Evolutionary conservation across 2,113 vertebrate species (phyloP), one percentile per base, ranked within the genome.

Genomic region (Heliornis fulica): DNA sequence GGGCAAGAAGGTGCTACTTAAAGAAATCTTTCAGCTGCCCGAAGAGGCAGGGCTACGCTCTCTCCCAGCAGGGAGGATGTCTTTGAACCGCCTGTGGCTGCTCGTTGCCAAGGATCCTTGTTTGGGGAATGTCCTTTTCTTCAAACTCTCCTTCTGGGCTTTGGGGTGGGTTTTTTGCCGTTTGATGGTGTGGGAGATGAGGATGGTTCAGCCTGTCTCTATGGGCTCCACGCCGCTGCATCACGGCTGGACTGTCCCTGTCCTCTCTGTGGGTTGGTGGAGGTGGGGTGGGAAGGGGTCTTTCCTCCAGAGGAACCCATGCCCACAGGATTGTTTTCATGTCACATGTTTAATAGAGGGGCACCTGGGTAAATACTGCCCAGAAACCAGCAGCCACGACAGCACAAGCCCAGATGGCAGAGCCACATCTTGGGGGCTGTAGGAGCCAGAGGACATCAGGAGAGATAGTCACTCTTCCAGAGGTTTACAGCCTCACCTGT

Each of bases 1-100:
- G 10, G 95, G 84, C 32, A 3, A 84, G 79, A 95, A 82, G 94
- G 97, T 97, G 96, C 96, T 97, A 96, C 77, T 79, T 25, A 31
- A 41, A 71, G 94, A 91, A 45, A 26, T 54, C 59, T 72, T 71
- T 15, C 14, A 45, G 92, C 61, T 38, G 87, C 66, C 85, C 38
- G 5, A 23, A 59, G 80, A 78, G 89, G 16, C 65, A 34, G 34
- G 25, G 74, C 88, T 16, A 1, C 0, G 10, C 64, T 68, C 41
- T 56, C 53, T 85, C 48, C 87, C 15, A 0, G 66, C 26, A 65
- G 82, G 74, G 90, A 65, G 64, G 66, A 7, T 7, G 87, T 83
- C 46, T 80, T 6, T 2, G 1, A 53, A 15, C 14, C 32, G n/a
- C 65, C 57, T 3, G 3, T 0, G 5, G 92, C 78, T 15, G 88